A percentile compares a stretch with the other conserved stretches of the same genome.
Conservation (phyloP, 2,797 vertebrate species). For the Lophius americanus region DNA sequence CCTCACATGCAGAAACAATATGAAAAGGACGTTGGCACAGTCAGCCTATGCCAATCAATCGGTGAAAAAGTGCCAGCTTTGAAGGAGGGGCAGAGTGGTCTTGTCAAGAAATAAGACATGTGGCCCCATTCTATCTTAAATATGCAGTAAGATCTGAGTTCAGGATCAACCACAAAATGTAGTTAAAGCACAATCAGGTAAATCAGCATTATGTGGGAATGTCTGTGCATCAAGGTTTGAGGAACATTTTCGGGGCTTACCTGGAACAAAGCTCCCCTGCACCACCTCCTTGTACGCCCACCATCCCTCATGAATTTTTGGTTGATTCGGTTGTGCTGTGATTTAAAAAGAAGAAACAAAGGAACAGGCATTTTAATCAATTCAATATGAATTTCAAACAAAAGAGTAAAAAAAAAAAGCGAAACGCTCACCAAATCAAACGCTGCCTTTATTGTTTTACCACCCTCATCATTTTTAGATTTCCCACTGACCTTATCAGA, state of each 20-base stretch:
- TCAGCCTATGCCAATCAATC: conserved; percentile 60
- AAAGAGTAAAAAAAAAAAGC: conserved; percentile 7
- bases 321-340: conserved; percentile 94
- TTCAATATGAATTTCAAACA: conserved; percentile 30
- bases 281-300: conserved; percentile 99
- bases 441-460: neutral
- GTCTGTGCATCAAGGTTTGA: conserved; percentile 25
- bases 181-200: conserved; percentile 14
- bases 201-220: conserved; percentile 29
- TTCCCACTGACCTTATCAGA: conserved; percentile 25
- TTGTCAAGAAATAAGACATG: conserved; percentile 44
- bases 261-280: conserved; percentile 99
- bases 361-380: conserved; percentile 48
- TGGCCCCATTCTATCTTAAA: conserved; percentile 40
- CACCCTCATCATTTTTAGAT: conserved; percentile 16
- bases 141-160: conserved; percentile 26
- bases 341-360: conserved; percentile 55
- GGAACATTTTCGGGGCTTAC: conserved; percentile 77
- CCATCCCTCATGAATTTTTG: conserved; percentile 99
- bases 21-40: conserved; percentile 42
- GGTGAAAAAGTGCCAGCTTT: conserved; percentile 14
- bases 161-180: conserved; percentile 26
- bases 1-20: conserved; percentile 56
- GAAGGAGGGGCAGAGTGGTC: conserved; percentile 31
- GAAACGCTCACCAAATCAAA: conserved; percentile 5